phyloP scores from a whole-genome alignment of 2,888 invertebrate species.

The Dichetophora obliterata region DNA sequence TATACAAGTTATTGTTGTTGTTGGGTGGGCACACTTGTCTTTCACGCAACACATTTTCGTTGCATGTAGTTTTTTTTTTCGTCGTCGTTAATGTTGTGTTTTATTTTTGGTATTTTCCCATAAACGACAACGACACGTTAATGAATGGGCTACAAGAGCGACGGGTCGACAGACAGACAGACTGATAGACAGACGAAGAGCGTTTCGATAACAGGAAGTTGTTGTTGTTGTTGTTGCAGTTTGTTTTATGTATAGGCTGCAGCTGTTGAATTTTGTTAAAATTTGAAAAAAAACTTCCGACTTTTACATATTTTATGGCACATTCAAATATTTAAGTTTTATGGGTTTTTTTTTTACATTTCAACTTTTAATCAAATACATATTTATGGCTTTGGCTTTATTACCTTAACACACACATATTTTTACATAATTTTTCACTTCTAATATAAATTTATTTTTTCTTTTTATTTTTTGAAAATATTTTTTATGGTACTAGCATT shows the following conservation, averaged over 20 bases:
- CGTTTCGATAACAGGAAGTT: slow-evolving; percentile 12
- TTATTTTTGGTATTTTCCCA: slow-evolving; percentile 27
- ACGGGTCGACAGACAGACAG: background rate
- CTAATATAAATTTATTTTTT: background rate
- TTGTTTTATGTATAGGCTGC: background rate
- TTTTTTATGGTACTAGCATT: background rate
- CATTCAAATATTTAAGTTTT: background rate
- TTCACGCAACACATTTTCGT: slow-evolving; percentile 13
- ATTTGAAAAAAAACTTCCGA: background rate
- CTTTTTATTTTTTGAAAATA: background rate
- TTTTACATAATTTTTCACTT: background rate
- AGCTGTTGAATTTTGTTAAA: slow-evolving; percentile 5
- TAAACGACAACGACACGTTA: slow-evolving; percentile 22
- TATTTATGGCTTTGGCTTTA: background rate
- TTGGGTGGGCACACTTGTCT: slow-evolving; percentile 21
- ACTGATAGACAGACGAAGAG: slow-evolving; percentile 13
- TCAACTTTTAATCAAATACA: background rate
- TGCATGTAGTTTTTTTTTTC: background rate
- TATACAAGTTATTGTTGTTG: slow-evolving; percentile 17
- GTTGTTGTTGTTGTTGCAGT: background rate
- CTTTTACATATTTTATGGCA: background rate
- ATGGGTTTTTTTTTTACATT: background rate
- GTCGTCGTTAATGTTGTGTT: background rate
- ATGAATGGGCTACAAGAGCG: background rate
- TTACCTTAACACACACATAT: background rate